Percentiles rank a stretch among this genome's conserved stretches.
These are phyloP conservation scores for Drosophila gaucha DNA, from an alignment of 2,888 invertebrate genomes.

Conservation along the genomic window DNA sequence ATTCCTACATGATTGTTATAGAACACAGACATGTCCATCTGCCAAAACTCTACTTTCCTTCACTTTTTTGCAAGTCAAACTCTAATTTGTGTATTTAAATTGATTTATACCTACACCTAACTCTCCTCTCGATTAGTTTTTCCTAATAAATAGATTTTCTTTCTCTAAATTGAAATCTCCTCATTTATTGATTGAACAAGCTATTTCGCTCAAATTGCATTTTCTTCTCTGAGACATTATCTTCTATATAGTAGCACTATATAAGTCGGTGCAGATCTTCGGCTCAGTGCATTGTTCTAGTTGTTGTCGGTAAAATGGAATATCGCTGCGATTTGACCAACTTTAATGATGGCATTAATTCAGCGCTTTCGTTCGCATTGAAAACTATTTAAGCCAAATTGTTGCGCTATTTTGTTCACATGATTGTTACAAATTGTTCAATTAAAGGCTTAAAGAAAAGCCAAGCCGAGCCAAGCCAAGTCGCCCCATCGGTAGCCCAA, in stretches of 20 bases:
- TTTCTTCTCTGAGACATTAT: conserved; percentile 24
- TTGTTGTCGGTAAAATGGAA: conserved; percentile 26
- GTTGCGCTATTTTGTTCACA: conserved; percentile 77
- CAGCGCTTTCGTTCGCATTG: conserved; percentile 64
- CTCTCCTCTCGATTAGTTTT: not conserved
- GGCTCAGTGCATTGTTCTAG: conserved; percentile 50
- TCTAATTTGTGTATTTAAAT: not conserved
- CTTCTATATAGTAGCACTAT: not conserved
- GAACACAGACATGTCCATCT: too few relatives aligned
- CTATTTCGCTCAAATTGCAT: conserved; percentile 4
- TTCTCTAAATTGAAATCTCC: too few relatives aligned
- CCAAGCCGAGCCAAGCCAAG: conserved; percentile 1
- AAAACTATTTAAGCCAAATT: conserved; percentile 78
- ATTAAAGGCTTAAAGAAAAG: conserved; percentile 68
- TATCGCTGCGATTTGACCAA: conserved; percentile 48
- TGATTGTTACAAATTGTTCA: conserved; percentile 81
- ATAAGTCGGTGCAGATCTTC: conserved; percentile 16
- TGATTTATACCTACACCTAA: not conserved
- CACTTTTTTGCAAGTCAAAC: not conserved
- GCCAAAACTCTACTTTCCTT: too few relatives aligned
- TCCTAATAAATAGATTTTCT: conserved; percentile 1
- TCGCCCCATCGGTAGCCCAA: conserved; percentile 38
- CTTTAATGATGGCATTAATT: conserved; percentile 65
- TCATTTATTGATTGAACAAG: conserved; percentile 10
- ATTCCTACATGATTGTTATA: not conserved